phyloP scores from a whole-genome alignment of 2,888 invertebrate species.

The Calameuta filiformis region DNA sequence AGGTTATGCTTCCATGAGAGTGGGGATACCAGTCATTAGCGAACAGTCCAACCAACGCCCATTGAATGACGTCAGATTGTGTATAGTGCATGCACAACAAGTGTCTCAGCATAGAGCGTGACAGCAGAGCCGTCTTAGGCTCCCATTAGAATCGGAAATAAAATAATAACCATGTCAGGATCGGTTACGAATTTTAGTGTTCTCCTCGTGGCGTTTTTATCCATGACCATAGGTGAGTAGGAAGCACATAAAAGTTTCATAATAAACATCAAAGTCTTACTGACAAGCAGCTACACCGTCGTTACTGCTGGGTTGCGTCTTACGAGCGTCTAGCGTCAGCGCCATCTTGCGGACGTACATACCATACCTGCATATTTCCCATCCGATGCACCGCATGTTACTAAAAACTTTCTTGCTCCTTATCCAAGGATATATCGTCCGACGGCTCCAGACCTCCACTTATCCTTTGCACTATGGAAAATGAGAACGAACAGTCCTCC shows the following conservation, averaged over 20 bases:
- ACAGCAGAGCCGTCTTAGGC: neutral
- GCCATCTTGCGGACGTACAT: neutral
- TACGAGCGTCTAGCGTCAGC: neutral
- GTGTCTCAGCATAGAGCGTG: slow-evolving; percentile 15
- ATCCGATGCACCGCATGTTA: neutral
- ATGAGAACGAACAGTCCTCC: neutral
- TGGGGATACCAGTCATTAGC: neutral
- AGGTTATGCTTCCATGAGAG: neutral
- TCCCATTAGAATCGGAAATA: neutral
- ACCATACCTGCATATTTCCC: neutral
- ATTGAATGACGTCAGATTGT: slow-evolving; percentile 45
- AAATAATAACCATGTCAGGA: neutral
- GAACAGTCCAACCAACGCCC: slow-evolving; percentile 44
- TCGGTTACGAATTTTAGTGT: neutral
- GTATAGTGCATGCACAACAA: slow-evolving; percentile 28
- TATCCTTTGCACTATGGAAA: neutral
- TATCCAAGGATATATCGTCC: neutral
- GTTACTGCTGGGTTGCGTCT: neutral
- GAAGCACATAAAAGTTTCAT: neutral
- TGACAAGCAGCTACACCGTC: neutral
- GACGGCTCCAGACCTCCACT: neutral
- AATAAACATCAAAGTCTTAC: neutral
- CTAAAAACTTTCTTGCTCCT: neutral
- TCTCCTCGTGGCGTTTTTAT: neutral
- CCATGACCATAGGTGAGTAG: neutral